phyloP scores from a whole-genome alignment of 2,113 vertebrate species.

The Eclectus roratus region DNA sequence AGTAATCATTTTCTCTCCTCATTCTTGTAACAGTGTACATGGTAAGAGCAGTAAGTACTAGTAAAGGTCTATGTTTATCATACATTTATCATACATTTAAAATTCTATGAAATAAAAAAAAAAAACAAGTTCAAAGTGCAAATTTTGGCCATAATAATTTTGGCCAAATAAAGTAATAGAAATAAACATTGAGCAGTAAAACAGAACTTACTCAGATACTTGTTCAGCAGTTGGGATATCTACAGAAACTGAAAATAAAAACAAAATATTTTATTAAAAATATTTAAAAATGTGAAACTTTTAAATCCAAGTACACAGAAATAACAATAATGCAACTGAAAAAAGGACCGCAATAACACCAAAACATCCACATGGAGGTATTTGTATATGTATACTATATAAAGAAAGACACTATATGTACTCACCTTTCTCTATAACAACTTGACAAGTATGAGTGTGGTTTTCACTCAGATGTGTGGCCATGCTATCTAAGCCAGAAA shows the following conservation, averaged over 20 bases:
- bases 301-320: neutral
- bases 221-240: constrained; percentile 70
- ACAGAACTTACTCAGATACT: constrained; percentile 80
- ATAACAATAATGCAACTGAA: neutral
- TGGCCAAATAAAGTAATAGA: neutral
- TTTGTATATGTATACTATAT: neutral
- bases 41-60: neutral
- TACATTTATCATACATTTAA: neutral
- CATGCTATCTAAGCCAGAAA: constrained; percentile 87
- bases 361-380: neutral
- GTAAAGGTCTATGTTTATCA: neutral
- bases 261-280: constrained; percentile 58
- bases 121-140: neutral
- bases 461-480: constrained; percentile 86
- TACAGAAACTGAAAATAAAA: constrained; percentile 78
- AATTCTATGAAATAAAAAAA: neutral
- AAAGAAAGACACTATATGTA: neutral
- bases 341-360: neutral
- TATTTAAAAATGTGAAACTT: neutral
- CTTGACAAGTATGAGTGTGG: constrained; percentile 85
- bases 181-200: neutral
- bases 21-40: neutral
- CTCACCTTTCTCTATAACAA: constrained; percentile 87
- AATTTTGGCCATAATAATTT: neutral
- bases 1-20: neutral